Conservation (phyloP, 1,140 invertebrate genomes). For the Heterodera schachtii region DNA sequence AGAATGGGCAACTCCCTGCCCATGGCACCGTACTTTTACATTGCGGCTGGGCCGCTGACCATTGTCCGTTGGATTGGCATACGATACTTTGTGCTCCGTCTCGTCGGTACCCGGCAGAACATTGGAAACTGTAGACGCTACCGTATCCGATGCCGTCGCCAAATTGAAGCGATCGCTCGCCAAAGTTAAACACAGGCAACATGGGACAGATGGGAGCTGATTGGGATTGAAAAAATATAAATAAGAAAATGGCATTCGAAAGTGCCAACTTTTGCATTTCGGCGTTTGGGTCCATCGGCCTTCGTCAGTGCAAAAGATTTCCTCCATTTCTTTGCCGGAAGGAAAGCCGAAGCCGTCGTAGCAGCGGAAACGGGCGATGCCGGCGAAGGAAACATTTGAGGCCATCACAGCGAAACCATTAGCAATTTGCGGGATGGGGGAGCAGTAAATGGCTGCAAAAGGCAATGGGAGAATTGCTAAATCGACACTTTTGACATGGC, state of each 20-base stretch:
- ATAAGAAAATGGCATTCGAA: not conserved
- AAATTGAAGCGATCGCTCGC: constrained; percentile 84
- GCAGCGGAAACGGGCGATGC: constrained; percentile 89
- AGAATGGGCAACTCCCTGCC: no score
- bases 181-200: constrained; percentile 82
- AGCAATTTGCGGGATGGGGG: constrained; percentile 92
- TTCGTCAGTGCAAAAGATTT: constrained; percentile 62
- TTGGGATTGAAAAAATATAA: not conserved
- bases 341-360: constrained; percentile 93
- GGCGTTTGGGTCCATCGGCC: constrained; percentile 59
- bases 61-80: constrained; percentile 93
- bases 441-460: constrained; percentile 85
- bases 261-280: constrained; percentile 49
- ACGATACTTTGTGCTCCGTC: constrained; percentile 84
- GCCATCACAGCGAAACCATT: constrained; percentile 94
- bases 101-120: constrained; percentile 86
- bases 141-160: constrained; percentile 90
- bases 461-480: no score
- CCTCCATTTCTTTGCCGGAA: constrained; percentile 82
- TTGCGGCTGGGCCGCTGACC: constrained; percentile 85
- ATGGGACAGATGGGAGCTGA: constrained; percentile 77
- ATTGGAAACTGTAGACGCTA: constrained; percentile 89
- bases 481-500: not conserved
- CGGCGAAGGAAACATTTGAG: constrained; percentile 88
- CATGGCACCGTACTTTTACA: constrained; percentile 75